Base-by-base conservation (phyloP, 1,140 invertebrate genomes). In the Orius insidiosus region DNA sequence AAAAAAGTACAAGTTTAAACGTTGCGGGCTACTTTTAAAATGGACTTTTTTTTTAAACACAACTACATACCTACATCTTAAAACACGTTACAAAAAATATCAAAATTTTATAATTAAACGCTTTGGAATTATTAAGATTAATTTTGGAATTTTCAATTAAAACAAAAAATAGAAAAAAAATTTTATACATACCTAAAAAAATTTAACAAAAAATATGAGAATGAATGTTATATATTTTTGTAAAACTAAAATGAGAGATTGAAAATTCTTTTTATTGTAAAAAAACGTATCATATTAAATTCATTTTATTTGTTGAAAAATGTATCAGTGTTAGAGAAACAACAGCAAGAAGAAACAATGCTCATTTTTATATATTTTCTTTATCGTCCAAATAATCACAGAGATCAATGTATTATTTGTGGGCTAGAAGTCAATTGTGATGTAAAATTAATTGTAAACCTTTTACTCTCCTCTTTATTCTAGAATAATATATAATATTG, bases 151-250 rank as follows among this genome's bases (percentile, higher is more conserved):
- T n/a, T 40, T 18, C 18, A 14, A 15, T 40, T 40, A 16, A 40
- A 40, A 40, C 18, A 19, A 14, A 32, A 31, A 32, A 41, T 41
- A 24, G 24, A 4, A 24, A 24, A 24, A 24, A 3, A 24, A 24
- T 24, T 24, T 24, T 24, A 7, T 24, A 18, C 31, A 24, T 41
- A 32, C 32, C 30, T 43, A 43, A 16, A 43, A 24, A 43, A 43
- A 43, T 18, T 32, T 30, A 32, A 43, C 16, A 24, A 24, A 6
- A 43, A 31, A 5, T 43, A 19, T 43, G 41, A 38, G 13, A 32
- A 19, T 32, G 41, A 31, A 43, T 43, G 41, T 43, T 32, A 30
- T 43, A 43, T 43, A 43, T 43, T 43, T 43, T 43, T 43, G 41
- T 43, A 43, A 16, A 40, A 14, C 18, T 40, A 14, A 40, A 15